Evolutionary conservation across 1,140 invertebrate species (phyloP).

Genomic region (Lordiphosa collinella): DNA sequence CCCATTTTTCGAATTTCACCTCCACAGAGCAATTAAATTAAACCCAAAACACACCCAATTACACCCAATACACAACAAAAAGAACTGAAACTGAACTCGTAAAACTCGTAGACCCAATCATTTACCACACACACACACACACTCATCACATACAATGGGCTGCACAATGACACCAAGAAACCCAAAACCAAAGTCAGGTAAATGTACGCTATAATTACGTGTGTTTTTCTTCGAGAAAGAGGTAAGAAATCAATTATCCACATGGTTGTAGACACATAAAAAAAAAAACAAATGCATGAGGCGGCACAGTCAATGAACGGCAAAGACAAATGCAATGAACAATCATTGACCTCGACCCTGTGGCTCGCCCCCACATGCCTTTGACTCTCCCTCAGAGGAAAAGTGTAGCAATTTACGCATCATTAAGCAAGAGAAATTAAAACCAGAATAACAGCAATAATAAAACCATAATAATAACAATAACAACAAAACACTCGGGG

Average conservation of each 20-base stretch:
- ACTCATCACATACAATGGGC: slow-evolving; percentile 35
- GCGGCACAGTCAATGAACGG: slow-evolving; percentile 35
- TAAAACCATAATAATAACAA: slow-evolving; percentile 58
- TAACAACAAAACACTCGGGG: background rate
- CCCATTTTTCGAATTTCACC: slow-evolving; percentile 1
- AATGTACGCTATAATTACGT: slow-evolving; percentile 21
- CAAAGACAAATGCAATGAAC: slow-evolving; percentile 29
- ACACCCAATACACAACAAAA: slow-evolving; percentile 19
- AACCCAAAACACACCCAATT: slow-evolving; percentile 29
- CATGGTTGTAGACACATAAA: slow-evolving; percentile 17
- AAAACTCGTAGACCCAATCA: slow-evolving; percentile 45
- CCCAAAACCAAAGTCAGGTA: slow-evolving; percentile 9
- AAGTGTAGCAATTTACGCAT: slow-evolving; percentile 59
- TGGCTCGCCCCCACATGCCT: slow-evolving; percentile 12
- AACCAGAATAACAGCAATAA: slow-evolving; percentile 38
- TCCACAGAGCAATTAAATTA: slow-evolving; percentile 5
- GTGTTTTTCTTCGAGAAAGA: slow-evolving; percentile 40
- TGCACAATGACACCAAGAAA: slow-evolving; percentile 44
- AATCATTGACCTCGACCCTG: slow-evolving; percentile 61
- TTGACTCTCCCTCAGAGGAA: slow-evolving; percentile 20
- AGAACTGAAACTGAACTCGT: slow-evolving; percentile 6
- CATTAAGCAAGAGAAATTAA: slow-evolving; percentile 59
- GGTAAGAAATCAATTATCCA: slow-evolving; percentile 72
- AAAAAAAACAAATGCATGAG: background rate
- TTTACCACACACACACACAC: slow-evolving; percentile 40